Evolutionary conservation across 2,888 invertebrate genomes (phyloP).

Genomic region (Spodoptera littoralis): DNA sequence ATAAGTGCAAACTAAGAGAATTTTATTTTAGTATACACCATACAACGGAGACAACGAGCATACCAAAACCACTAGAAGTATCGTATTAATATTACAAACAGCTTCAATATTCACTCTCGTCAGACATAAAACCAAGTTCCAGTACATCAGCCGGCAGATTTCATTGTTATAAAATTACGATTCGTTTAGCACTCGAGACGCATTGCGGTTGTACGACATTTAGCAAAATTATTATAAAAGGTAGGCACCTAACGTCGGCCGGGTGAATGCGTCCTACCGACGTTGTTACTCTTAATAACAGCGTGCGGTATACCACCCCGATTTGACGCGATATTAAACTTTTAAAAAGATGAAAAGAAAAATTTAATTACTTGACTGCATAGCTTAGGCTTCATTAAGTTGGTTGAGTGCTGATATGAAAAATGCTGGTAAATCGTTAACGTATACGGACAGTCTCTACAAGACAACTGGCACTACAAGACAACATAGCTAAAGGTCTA

Average conservation of each 20-base stretch:
- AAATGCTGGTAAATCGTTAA: neutral
- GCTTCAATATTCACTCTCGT: slow-evolving; percentile 1
- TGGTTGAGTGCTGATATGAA: slow-evolving; percentile 5
- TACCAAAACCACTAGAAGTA: too few relatives aligned
- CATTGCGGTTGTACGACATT: slow-evolving; percentile 24
- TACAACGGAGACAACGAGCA: too few relatives aligned
- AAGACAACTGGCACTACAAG: too few relatives aligned
- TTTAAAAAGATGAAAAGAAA: slow-evolving; percentile 12
- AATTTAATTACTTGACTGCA: slow-evolving; percentile 28
- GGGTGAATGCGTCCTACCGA: slow-evolving; percentile 26
- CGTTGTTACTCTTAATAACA: slow-evolving; percentile 23
- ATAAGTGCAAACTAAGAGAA: too few relatives aligned
- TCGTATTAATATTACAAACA: neutral
- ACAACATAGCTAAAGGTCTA: too few relatives aligned
- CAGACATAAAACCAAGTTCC: slow-evolving; percentile 3
- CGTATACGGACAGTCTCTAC: too few relatives aligned
- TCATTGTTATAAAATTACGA: slow-evolving; percentile 14
- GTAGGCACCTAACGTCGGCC: slow-evolving; percentile 8
- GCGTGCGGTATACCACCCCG: slow-evolving; percentile 7
- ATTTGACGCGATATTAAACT: slow-evolving; percentile 25
- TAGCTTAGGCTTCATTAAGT: slow-evolving; percentile 10
- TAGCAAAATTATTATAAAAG: slow-evolving; percentile 39
- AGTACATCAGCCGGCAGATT: slow-evolving; percentile 2
- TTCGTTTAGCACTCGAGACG: slow-evolving; percentile 6
- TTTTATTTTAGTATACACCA: too few relatives aligned